A percentile compares a stretch with the other conserved stretches of the same genome.
These are phyloP conservation scores for Cryptotermes secundus DNA, from an alignment of 1,140 invertebrate genomes.

Conservation along the genomic window DNA sequence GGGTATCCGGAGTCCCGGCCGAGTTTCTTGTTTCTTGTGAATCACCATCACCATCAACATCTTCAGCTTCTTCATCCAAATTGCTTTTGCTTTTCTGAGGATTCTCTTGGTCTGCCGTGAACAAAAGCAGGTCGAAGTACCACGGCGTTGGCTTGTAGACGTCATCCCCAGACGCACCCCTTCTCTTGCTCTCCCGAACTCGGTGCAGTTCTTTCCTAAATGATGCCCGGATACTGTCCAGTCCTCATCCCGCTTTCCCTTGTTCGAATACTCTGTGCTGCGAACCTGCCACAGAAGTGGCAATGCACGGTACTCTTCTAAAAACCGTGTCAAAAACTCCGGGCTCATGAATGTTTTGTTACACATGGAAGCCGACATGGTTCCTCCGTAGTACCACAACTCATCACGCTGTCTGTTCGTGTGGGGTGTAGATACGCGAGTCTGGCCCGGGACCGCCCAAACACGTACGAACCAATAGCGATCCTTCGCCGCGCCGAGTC, in stretches of 20 bases:
- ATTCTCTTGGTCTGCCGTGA: background rate
- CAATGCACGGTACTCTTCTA: background rate
- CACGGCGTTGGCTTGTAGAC: background rate
- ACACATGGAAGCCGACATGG: background rate
- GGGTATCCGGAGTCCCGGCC: too few species aligned
- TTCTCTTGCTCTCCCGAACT: background rate
- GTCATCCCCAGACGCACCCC: background rate
- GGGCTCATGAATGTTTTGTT: background rate
- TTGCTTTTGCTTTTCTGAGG: background rate
- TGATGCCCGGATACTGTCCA: background rate
- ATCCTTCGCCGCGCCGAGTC: too few species aligned
- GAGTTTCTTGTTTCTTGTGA: too few species aligned
- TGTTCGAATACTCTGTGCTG: background rate
- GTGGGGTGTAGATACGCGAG: background rate
- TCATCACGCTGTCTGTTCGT: too few species aligned
- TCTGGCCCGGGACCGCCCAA: too few species aligned
- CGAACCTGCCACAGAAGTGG: background rate
- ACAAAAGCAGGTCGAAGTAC: background rate
- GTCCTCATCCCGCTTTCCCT: background rate
- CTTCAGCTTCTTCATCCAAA: too few species aligned
- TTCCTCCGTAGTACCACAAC: background rate
- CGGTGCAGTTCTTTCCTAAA: background rate
- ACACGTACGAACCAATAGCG: too few species aligned
- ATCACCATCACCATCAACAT: too few species aligned
- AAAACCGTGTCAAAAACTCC: background rate